Conservation (phyloP, 2,113 vertebrate genomes). For the Ardeotis arabs region DNA sequence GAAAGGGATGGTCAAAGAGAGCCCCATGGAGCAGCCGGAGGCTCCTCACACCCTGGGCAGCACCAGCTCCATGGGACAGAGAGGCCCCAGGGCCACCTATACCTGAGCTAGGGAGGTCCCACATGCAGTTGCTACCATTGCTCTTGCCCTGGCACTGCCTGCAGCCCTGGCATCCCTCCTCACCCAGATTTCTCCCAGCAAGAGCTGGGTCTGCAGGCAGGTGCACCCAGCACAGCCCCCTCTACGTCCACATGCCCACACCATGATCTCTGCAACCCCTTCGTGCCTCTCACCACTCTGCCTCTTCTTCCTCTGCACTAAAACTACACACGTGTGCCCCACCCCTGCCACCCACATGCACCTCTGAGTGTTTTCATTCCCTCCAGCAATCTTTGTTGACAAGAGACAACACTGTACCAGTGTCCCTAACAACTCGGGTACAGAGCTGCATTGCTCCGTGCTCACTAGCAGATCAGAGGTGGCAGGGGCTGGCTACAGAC, state of each 20-base stretch:
- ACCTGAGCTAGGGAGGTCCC: not conserved
- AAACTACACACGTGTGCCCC: rapidly evolving
- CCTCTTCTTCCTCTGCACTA: not conserved
- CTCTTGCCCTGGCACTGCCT: not conserved
- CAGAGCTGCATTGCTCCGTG: rapidly evolving
- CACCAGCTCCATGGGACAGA: not conserved
- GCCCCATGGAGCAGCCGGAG: not conserved
- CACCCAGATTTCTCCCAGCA: rapidly evolving
- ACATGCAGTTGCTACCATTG: rapidly evolving
- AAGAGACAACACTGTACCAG: not conserved
- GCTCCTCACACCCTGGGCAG: rapidly evolving
- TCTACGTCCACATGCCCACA: rapidly evolving
- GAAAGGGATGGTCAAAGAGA: not conserved
- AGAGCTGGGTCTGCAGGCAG: not conserved
- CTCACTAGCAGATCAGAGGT: not conserved
- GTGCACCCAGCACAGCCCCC: not conserved
- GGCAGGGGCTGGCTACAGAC: not conserved
- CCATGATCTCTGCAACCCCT: rapidly evolving
- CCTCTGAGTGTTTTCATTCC: rapidly evolving
- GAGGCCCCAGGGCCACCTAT: not conserved
- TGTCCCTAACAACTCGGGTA: not conserved
- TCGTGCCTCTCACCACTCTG: not conserved
- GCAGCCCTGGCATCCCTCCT: not conserved
- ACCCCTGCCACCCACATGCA: not conserved
- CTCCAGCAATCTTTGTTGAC: not conserved